Conservation (phyloP, 2,797 vertebrate species). For the Momotus momota region DNA sequence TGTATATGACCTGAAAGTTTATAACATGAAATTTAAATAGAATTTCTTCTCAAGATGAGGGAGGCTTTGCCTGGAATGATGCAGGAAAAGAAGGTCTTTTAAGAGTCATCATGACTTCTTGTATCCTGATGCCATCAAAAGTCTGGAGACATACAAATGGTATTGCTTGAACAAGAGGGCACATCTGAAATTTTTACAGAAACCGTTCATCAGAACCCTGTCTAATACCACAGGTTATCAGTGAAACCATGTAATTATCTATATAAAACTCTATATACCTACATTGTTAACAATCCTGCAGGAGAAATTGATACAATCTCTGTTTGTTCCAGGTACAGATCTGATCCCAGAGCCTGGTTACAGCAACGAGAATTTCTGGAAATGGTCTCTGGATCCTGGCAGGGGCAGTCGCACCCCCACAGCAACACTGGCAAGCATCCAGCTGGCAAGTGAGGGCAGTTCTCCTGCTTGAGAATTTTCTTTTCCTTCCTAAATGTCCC, state of each 20-base stretch:
- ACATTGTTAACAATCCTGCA: neutral
- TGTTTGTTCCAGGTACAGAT: neutral
- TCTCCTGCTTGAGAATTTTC: neutral
- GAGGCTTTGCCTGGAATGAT: neutral
- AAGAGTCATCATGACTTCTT: neutral
- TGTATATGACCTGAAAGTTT: neutral
- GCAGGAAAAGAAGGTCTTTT: neutral
- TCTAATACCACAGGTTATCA: neutral
- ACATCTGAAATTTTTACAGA: neutral
- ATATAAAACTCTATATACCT: neutral
- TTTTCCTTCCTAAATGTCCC: neutral
- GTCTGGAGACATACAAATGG: neutral
- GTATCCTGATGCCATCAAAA: neutral
- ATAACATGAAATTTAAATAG: neutral
- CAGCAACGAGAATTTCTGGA: neutral
- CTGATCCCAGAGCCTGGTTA: neutral
- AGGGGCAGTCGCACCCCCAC: neutral
- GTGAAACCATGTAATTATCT: neutral
- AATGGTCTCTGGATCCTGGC: neutral
- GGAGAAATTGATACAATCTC: neutral
- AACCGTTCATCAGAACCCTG: neutral
- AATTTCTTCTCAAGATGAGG: neutral
- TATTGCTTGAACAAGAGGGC: neutral
- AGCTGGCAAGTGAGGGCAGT: neutral
- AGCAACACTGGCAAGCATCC: neutral